A percentile compares a stretch with the other conserved stretches of the same genome.
Conservation (phyloP, 2,113 vertebrate genomes). For the Gymnorhina tibicen region DNA sequence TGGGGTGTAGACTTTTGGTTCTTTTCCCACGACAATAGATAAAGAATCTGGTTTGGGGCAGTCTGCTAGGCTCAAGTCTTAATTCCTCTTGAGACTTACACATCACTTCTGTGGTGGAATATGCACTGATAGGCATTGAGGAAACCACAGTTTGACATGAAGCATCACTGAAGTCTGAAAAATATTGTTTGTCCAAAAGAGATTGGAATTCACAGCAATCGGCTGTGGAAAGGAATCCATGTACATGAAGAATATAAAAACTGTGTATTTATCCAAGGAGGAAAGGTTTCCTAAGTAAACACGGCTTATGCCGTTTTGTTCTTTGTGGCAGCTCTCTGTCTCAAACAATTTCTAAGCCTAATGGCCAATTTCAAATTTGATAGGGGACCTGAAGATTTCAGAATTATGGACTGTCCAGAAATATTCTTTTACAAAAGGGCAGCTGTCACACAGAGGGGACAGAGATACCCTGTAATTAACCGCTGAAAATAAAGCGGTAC, state of each 20-base stretch:
- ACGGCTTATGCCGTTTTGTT: background rate
- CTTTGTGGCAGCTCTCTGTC: background rate
- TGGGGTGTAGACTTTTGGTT: background rate
- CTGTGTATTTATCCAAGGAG: background rate
- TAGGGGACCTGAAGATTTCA: background rate
- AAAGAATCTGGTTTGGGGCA: background rate
- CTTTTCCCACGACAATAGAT: background rate
- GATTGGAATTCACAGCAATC: background rate
- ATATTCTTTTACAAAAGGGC: background rate
- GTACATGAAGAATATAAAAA: background rate
- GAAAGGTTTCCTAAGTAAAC: background rate
- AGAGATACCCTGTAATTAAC: background rate
- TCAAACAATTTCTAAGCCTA: background rate
- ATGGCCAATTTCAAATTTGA: background rate
- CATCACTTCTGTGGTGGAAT: background rate
- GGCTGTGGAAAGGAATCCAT: background rate
- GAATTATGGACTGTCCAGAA: background rate
- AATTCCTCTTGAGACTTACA: background rate
- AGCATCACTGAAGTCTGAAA: background rate
- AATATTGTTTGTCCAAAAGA: background rate
- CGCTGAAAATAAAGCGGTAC: background rate
- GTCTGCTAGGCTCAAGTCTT: background rate
- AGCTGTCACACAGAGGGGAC: background rate
- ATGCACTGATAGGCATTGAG: background rate
- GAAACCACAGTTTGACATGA: background rate